Conservation (phyloP, 2,797 vertebrate genomes). For the Helicolenus hilgendorfi region DNA sequence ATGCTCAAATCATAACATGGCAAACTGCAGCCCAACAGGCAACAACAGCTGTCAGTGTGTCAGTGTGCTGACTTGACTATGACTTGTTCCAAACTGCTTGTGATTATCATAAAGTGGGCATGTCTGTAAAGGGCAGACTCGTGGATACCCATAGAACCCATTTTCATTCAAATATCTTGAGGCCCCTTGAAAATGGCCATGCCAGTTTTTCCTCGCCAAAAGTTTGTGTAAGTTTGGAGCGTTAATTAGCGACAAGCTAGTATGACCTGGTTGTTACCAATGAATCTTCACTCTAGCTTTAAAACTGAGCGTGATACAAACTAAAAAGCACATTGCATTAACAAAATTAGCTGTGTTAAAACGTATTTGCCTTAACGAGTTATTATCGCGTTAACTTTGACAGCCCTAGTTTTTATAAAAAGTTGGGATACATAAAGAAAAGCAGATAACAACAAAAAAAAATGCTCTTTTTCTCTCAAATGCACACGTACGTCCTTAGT, state of each 20-base stretch:
- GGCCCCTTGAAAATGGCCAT: background rate
- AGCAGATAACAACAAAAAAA: background rate
- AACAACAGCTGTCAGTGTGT: too few relatives aligned
- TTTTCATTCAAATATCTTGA: too few relatives aligned
- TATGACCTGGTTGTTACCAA: background rate
- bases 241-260: background rate
- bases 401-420: background rate
- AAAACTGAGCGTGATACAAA: background rate
- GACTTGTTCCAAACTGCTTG: too few relatives aligned
- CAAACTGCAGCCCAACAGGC: too few relatives aligned
- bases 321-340: background rate
- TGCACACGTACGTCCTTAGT: conserved; percentile 79
- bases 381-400: background rate
- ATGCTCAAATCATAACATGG: too few relatives aligned
- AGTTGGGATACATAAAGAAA: background rate
- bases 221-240: background rate
- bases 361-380: background rate
- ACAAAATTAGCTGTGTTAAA: background rate
- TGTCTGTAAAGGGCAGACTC: too few relatives aligned
- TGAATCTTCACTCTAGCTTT: background rate
- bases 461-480: background rate
- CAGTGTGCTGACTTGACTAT: too few relatives aligned
- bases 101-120: too few relatives aligned
- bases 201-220: background rate
- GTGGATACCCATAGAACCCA: too few relatives aligned